Conservation (phyloP, 2,888 invertebrate species). For the Gryllus longicercus region DNA sequence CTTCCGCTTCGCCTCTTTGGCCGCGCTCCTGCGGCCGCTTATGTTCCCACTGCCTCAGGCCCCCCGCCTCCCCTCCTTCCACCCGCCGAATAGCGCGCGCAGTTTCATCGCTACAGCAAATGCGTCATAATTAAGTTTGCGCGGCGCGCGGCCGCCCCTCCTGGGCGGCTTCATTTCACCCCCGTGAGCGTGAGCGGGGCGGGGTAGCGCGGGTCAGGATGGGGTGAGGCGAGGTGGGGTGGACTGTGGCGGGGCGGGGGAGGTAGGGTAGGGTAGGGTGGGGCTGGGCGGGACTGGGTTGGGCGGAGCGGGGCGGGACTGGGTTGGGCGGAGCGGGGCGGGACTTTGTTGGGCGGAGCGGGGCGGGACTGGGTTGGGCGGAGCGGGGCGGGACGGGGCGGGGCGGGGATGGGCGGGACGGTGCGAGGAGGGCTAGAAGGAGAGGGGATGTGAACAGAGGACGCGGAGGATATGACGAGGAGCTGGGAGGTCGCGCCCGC, state of each 20-base stretch:
- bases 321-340: too few species aligned
- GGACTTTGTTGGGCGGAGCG: too few species aligned
- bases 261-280: too few species aligned
- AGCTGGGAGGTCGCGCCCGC: neutral
- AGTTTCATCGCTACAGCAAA: conserved; percentile 17
- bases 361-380: too few species aligned
- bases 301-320: too few species aligned
- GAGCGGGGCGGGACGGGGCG: too few species aligned
- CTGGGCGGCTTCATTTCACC: conserved; percentile 1
- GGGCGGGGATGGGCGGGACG: too few species aligned
- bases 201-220: neutral
- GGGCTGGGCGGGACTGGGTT: too few species aligned
- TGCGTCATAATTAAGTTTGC: conserved; percentile 17
- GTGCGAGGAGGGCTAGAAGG: too few species aligned
- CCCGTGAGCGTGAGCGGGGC: neutral
- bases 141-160: neutral
- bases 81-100: neutral
- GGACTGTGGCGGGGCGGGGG: too few species aligned
- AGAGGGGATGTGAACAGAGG: neutral
- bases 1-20: neutral
- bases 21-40: neutral
- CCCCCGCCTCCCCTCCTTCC: neutral
- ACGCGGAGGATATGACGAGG: neutral
- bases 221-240: too few species aligned
- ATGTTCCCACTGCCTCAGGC: neutral